A percentile compares a stretch with the other conserved stretches of the same genome.
These are phyloP conservation scores for Volucella inflata DNA, from an alignment of 2,888 invertebrate species.

Conservation along the genomic window DNA sequence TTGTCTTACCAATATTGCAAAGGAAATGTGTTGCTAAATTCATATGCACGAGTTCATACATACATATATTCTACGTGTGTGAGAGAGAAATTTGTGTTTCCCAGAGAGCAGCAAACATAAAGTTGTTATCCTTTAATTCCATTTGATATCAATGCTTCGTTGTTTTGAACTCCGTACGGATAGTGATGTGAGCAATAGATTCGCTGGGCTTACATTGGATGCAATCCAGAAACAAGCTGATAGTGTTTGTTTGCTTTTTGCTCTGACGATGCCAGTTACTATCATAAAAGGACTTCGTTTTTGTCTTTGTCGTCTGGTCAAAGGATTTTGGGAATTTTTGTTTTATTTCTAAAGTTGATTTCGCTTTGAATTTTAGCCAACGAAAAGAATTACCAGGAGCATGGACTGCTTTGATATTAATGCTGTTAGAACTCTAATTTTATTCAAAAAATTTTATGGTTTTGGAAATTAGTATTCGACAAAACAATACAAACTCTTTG, in stretches of 20 bases:
- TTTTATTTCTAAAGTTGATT: too few relatives aligned
- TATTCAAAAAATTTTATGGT: too few relatives aligned
- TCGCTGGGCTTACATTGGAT: conserved; percentile 4
- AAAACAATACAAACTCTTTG: too few relatives aligned
- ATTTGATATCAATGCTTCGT: conserved; percentile 66
- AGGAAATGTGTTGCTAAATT: neutral
- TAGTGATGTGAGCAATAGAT: conserved; percentile 6
- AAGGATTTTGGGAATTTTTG: too few relatives aligned
- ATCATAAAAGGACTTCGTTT: too few relatives aligned
- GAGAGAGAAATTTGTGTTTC: conserved; percentile 23
- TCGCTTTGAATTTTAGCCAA: too few relatives aligned
- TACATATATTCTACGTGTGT: neutral
- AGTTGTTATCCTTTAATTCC: conserved; percentile 74
- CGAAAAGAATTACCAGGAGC: too few relatives aligned
- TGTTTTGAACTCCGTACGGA: conserved; percentile 43
- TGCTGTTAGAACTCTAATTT: too few relatives aligned
- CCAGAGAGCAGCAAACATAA: conserved; percentile 64
- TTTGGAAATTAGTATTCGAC: too few relatives aligned
- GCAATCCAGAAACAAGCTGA: neutral
- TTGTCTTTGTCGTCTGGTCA: too few relatives aligned
- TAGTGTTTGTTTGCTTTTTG: conserved; percentile 9
- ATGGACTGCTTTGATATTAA: too few relatives aligned
- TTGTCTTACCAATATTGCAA: conserved; percentile 50
- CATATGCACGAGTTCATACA: too few relatives aligned
- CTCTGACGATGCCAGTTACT: neutral